These are phyloP conservation scores for Cynopterus brachyotis DNA, from an alignment of 2,113 vertebrate species.

Conservation along the genomic window DNA sequence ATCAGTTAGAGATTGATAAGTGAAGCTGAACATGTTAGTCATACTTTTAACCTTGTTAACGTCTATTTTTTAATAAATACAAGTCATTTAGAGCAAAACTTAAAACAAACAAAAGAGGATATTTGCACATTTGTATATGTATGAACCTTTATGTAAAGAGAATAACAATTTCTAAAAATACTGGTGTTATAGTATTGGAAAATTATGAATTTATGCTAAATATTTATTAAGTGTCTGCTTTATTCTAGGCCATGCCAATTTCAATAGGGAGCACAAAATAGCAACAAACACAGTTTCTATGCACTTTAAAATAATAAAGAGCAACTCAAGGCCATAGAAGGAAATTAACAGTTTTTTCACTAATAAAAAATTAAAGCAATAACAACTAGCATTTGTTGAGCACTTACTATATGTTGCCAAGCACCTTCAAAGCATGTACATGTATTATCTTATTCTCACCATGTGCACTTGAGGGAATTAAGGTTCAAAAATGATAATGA, in stretches of 20 bases:
- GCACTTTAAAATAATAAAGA: not conserved
- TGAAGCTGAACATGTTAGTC: not conserved
- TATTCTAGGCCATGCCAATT: not conserved
- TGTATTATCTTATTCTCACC: not conserved
- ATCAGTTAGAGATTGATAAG: not conserved
- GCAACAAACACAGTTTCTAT: not conserved
- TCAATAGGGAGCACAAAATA: not conserved
- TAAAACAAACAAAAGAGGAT: not conserved
- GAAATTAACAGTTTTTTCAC: not conserved
- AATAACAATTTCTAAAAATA: slow-evolving; percentile 8
- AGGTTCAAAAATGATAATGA: not conserved
- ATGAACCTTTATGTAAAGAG: not conserved
- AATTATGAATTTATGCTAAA: not conserved
- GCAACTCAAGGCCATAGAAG: not conserved
- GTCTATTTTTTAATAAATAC: not conserved
- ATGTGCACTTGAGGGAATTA: not conserved
- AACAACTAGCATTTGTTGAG: not conserved
- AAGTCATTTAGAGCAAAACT: not conserved
- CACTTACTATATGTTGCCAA: not conserved
- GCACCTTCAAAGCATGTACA: not conserved
- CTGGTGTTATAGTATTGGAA: not conserved
- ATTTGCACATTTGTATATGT: not conserved
- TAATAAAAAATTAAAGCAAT: not conserved
- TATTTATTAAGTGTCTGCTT: not conserved
- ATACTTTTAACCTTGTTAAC: not conserved